Evolutionary conservation across 2,797 vertebrate genomes (phyloP).

Genomic region (Alcedo quadribrachys): DNA sequence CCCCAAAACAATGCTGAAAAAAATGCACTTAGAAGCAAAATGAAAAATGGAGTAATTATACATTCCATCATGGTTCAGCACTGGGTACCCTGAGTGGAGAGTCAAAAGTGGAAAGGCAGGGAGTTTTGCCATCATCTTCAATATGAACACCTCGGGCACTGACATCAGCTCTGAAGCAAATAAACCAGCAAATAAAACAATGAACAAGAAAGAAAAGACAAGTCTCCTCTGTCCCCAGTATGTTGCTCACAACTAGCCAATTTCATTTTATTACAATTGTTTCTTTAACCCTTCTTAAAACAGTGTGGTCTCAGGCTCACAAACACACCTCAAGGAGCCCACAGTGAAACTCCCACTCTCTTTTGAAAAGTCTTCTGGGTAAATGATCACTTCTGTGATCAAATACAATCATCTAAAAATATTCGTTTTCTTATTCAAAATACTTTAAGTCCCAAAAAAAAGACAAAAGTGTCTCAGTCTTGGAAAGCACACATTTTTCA

Average conservation of each 20-base stretch:
- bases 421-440: not conserved
- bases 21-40: not conserved
- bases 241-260: not conserved
- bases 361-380: not conserved
- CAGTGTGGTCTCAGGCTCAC: not conserved
- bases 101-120: not conserved
- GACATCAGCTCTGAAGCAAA: not conserved
- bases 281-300: not conserved
- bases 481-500: not conserved
- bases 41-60: not conserved
- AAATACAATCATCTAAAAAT: not conserved
- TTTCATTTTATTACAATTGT: not conserved
- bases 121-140: not conserved
- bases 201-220: not conserved
- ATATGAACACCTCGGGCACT: not conserved
- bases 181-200: not conserved
- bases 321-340: not conserved
- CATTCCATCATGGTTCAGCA: not conserved
- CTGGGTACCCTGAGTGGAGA: not conserved
- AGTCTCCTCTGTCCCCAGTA: not conserved
- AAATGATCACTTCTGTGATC: not conserved
- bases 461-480: not conserved
- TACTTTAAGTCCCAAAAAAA: not conserved
- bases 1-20: not conserved
- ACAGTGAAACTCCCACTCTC: not conserved